phyloP scores from a whole-genome alignment of 2,797 vertebrate genomes.

The Trematomus bernacchii region DNA sequence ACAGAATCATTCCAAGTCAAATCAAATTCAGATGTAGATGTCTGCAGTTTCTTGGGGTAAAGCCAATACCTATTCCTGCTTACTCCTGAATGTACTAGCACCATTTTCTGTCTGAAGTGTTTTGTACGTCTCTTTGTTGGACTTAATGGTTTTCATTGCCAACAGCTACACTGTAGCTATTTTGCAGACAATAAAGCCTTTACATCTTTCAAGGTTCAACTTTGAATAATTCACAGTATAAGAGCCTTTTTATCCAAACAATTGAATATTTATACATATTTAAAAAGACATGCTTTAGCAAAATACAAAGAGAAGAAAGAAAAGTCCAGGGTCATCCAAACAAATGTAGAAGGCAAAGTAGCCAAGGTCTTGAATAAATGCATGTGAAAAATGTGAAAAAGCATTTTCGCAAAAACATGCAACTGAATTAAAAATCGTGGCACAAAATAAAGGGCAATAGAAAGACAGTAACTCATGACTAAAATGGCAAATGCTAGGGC shows the following conservation, averaged over 20 bases:
- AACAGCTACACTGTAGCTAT: no score
- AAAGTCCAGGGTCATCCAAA: slow-evolving; percentile 1
- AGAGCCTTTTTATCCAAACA: not conserved
- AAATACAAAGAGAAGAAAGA: not conserved
- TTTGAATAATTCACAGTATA: no score
- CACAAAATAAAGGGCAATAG: slow-evolving; percentile 25
- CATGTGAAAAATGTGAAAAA: slow-evolving; percentile 19
- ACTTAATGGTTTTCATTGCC: no score
- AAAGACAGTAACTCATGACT: slow-evolving; percentile 24
- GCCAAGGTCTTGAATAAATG: not conserved
- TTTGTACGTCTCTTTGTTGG: no score
- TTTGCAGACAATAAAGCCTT: no score
- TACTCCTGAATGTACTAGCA: no score
- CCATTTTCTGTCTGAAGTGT: no score
- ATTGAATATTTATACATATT: not conserved
- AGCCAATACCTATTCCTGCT: no score
- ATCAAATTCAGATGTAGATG: not conserved
- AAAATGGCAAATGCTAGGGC: slow-evolving; percentile 3
- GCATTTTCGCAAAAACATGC: slow-evolving; percentile 7
- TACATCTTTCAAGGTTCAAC: not conserved
- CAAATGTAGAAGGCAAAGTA: slow-evolving; percentile 10
- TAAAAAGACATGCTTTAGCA: not conserved
- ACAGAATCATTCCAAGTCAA: not conserved
- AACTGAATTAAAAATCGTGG: slow-evolving; percentile 23
- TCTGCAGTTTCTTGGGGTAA: not conserved